A percentile compares a stretch with the other conserved stretches of the same genome.
These are phyloP conservation scores for Ophiothrix spiculata DNA, from an alignment of 35 echinoderm and acorn worm species.

Conservation along the genomic window DNA sequence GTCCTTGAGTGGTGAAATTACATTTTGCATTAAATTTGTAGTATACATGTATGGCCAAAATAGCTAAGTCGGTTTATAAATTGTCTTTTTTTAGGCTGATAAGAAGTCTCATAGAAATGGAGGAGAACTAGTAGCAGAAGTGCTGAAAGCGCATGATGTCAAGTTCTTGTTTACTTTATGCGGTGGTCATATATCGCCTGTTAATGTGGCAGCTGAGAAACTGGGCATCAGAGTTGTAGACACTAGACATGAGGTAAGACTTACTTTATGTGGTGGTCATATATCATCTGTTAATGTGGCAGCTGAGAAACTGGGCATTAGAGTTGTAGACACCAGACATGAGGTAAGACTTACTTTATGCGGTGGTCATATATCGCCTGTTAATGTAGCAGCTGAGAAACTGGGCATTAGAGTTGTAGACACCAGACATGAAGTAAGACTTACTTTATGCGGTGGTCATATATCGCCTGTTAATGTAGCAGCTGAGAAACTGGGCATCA, in stretches of 20 bases:
- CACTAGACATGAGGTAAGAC: slow-evolving; percentile 98
- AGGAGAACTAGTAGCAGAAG: slow-evolving; percentile 86
- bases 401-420: slow-evolving; percentile 79
- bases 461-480: slow-evolving; percentile 89
- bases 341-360: slow-evolving; percentile 87
- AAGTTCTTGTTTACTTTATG: slow-evolving; percentile 92
- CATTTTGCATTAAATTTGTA: no score
- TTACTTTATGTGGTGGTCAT: slow-evolving; percentile 93
- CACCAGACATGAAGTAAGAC: slow-evolving; percentile 99
- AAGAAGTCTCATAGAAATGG: slow-evolving; percentile 58
- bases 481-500: slow-evolving; percentile 69
- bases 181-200: slow-evolving; percentile 92
- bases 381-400: slow-evolving; percentile 83
- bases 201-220: slow-evolving; percentile 83
- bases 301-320: slow-evolving; percentile 66
- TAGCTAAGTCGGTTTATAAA: no score
- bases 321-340: slow-evolving; percentile 77
- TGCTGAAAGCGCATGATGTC: slow-evolving; percentile 79
- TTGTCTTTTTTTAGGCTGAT: slow-evolving; percentile 60
- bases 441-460: slow-evolving; percentile 86
- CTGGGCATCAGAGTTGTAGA: slow-evolving; percentile 79
- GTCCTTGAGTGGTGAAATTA: no score
- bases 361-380: slow-evolving; percentile 92
- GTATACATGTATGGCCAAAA: no score
- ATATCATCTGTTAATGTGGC: slow-evolving; percentile 93